A percentile compares a stretch with the other conserved stretches of the same genome.
Conservation (phyloP, 2,797 vertebrate species). For the Gallinago nigripennis region DNA sequence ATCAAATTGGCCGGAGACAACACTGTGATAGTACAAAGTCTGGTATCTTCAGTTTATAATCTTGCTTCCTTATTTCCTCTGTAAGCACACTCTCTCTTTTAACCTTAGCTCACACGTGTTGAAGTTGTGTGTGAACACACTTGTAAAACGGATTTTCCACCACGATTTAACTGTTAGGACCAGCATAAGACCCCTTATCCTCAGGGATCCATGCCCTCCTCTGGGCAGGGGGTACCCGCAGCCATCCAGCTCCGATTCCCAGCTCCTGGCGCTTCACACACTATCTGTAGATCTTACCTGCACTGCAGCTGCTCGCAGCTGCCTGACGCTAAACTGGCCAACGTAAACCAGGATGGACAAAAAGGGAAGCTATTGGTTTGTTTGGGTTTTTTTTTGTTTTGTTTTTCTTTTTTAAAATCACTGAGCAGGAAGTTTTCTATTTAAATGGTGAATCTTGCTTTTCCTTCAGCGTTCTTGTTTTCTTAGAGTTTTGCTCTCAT, state of each 20-base stretch:
- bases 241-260: background rate
- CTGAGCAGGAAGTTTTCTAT: rapidly evolving
- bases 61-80: background rate
- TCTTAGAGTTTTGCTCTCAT: background rate
- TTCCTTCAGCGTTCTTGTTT: background rate
- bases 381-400: too few species aligned
- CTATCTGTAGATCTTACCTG: background rate
- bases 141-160: rapidly evolving
- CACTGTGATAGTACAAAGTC: background rate
- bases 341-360: background rate
- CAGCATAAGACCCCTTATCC: too few species aligned
- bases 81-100: background rate
- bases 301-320: background rate
- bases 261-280: background rate
- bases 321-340: background rate
- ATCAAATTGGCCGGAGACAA: rapidly evolving
- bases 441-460: background rate
- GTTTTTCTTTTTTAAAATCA: background rate
- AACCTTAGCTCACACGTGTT: too few species aligned
- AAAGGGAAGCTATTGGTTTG: rapidly evolving
- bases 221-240: rapidly evolving
- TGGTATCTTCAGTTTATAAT: rapidly evolving
- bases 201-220: background rate
- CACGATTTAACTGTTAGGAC: rapidly evolving
- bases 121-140: background rate